Evolutionary conservation across 2,797 vertebrate species (phyloP), one percentile per base, ranked within the genome.

Genomic region (Margarornis squamiger): DNA sequence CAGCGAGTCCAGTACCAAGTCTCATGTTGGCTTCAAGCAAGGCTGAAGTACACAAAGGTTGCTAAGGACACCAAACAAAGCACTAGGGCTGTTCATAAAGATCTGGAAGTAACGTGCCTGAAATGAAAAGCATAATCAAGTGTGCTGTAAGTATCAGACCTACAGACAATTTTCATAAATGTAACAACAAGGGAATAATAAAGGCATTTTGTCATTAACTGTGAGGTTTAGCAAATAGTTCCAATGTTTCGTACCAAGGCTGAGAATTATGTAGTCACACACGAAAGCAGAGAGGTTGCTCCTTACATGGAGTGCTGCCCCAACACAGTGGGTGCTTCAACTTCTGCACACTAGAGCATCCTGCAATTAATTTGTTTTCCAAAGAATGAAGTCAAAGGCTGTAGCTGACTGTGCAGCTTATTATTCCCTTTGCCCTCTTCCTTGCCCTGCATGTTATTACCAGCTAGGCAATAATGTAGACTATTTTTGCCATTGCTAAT

Each of bases 321-420:
- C 0, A 3, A 51, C 21, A 58, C 27, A 26, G 38, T 0, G 0
- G 10, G 7, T 34, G 39, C 38, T 77, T 86, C 68, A 34, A 62
- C 10, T 26, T 76, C 54, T 52, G 57, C n/a, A 63, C 14, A 18
- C 20, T 5, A 20, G 21, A 73, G 23, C n/a, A 36, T 61, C 32
- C 45, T 72, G 39, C 27, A 41, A n/a, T 32, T 57, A 22, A 24
- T 49, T 77, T 43, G 6, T 41, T 76, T 93, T 81, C 66, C 81
- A 49, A 58, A 38, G 4, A 73, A 41, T 8, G 11, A 59, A 72
- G 19, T 7, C 3, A 5, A 85, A 88, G 48, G 15, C 43, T 83
- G n/a, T 41, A 79, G 26, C 27, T 75, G 52, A 43, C 46, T 32
- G 20, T 77, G 34, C 22, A 88, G 6, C 7, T 91, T 7, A 54